Conservation (phyloP, 2,888 invertebrate species). For the Eupithecia tripunctaria region DNA sequence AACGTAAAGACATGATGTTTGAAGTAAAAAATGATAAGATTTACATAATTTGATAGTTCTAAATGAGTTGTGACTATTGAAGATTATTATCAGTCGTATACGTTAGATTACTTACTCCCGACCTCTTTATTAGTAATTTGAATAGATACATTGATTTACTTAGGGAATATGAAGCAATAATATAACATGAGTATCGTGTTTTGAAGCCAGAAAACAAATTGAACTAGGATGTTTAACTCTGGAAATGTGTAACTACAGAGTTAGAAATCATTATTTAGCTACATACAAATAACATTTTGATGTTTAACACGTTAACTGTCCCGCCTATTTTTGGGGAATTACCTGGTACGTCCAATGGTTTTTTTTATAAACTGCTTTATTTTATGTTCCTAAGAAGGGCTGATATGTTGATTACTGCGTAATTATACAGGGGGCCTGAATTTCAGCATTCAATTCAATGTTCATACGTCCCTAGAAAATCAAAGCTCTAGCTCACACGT, state of each 20-base stretch:
- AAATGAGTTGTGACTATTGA: slow-evolving; percentile 42
- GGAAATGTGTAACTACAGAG: neutral
- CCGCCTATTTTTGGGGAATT: too few relatives aligned
- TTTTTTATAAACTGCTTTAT: too few relatives aligned
- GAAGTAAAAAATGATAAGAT: slow-evolving; percentile 44
- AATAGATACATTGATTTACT: slow-evolving; percentile 34
- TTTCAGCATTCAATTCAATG: too few relatives aligned
- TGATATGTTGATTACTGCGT: too few relatives aligned
- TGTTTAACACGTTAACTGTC: too few relatives aligned
- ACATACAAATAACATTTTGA: too few relatives aligned
- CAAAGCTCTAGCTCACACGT: too few relatives aligned
- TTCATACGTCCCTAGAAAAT: too few relatives aligned
- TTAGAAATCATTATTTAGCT: neutral
- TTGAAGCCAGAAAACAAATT: neutral
- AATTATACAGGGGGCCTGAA: too few relatives aligned
- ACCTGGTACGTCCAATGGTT: too few relatives aligned
- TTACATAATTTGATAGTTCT: slow-evolving; percentile 43
- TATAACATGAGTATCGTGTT: neutral
- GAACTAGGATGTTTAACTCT: neutral
- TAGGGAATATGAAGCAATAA: slow-evolving; percentile 28
- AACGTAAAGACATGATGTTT: slow-evolving; percentile 46
- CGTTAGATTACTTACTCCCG: slow-evolving; percentile 30
- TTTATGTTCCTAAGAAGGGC: too few relatives aligned
- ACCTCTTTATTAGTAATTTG: slow-evolving; percentile 23
- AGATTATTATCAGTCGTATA: slow-evolving; percentile 37